Percentiles rank a stretch among this genome's conserved stretches.
Conservation (phyloP, 2,797 vertebrate genomes). For the Lates japonicus region DNA sequence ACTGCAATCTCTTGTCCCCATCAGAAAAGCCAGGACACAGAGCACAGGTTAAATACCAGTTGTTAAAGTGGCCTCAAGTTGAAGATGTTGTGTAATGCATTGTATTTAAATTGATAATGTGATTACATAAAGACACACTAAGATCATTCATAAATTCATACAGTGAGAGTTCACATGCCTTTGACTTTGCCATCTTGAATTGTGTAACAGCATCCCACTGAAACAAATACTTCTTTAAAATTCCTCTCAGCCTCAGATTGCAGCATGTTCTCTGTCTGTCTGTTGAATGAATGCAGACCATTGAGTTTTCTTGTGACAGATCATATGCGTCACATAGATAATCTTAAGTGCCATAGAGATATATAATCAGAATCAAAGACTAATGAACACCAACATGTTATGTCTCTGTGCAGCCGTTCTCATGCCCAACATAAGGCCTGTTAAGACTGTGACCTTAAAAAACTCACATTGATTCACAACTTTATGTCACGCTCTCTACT, state of each 20-base stretch:
- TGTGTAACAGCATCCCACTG: conserved; percentile 3
- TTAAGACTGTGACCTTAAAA: conserved; percentile 33
- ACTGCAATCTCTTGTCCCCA: not conserved
- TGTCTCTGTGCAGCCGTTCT: conserved; percentile 30
- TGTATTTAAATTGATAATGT: conserved; percentile 37
- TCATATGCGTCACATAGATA: conserved; percentile 49
- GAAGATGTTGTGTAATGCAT: conserved; percentile 33
- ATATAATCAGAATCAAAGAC: conserved; percentile 38
- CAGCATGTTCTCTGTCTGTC: not conserved
- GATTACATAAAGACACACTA: conserved; percentile 23
- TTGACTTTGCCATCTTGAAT: conserved; percentile 1
- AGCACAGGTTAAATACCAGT: not conserved
- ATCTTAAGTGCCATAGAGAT: conserved; percentile 33
- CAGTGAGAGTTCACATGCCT: conserved; percentile 29
- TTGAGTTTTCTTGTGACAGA: conserved; percentile 30
- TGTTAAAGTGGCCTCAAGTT: not conserved
- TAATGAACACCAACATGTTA: conserved; percentile 21
- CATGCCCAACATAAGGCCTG: conserved; percentile 8
- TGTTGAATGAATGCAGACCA: conserved; percentile 24
- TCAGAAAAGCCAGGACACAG: not conserved
- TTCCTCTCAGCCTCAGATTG: not conserved
- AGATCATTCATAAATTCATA: conserved; percentile 18
- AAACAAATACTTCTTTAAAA: not conserved
- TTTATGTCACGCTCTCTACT: not conserved
- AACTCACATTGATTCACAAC: conserved; percentile 9